phyloP scores from a whole-genome alignment of 2,888 invertebrate genomes.

The Drosophila yooni region DNA sequence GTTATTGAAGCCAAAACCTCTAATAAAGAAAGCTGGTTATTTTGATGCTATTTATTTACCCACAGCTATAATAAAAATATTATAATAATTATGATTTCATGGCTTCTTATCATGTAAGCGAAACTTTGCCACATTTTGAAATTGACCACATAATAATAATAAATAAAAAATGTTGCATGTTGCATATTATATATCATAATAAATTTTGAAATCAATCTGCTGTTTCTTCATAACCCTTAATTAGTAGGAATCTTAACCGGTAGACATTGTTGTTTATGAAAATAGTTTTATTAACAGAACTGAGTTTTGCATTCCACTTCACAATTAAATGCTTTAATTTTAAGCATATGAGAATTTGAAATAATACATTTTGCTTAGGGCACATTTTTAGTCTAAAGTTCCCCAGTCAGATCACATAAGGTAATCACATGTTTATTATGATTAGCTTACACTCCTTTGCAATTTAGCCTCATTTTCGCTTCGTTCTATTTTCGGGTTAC shows the following conservation, averaged over 20 bases:
- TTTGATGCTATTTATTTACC: background rate
- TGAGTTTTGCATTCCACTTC: background rate
- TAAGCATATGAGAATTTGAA: background rate
- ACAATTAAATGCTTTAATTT: background rate
- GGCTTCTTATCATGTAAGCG: background rate
- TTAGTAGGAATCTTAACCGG: background rate
- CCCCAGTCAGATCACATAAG: background rate
- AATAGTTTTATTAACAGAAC: background rate
- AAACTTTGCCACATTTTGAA: background rate
- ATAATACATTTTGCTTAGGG: background rate
- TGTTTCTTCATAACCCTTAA: background rate
- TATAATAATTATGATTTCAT: constrained; percentile 10
- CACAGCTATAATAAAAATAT: background rate
- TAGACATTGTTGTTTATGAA: background rate
- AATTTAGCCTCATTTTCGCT: background rate
- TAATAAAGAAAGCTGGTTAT: background rate
- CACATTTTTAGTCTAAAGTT: background rate
- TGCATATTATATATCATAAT: background rate
- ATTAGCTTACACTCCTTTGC: background rate
- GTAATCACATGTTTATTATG: background rate
- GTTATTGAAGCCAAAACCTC: background rate
- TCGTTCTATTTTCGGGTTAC: background rate
- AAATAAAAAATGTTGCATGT: background rate
- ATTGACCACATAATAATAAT: background rate
- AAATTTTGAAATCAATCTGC: background rate